Conservation (phyloP, 2,797 vertebrate genomes). For the Pterois miles region DNA sequence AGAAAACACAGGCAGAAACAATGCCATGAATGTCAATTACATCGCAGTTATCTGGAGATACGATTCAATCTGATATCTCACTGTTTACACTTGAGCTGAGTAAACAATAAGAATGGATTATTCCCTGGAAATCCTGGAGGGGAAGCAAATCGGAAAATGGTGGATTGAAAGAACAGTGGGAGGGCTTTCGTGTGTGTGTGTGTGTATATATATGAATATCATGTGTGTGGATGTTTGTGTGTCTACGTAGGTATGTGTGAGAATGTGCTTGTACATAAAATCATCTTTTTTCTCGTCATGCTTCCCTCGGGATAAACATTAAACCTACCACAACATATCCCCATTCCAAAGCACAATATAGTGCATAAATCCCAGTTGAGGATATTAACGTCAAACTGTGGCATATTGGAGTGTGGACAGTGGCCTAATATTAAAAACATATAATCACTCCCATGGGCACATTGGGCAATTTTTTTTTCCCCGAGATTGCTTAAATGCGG, state of each 20-base stretch:
- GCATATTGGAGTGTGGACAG: slow-evolving; percentile 27
- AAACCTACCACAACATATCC: slow-evolving; percentile 20
- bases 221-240: background rate
- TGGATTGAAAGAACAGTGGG: slow-evolving; percentile 32
- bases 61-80: slow-evolving; percentile 66
- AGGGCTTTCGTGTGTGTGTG: background rate
- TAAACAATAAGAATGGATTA: slow-evolving; percentile 64
- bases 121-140: slow-evolving; percentile 41
- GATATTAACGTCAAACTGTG: slow-evolving; percentile 44
- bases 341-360: slow-evolving; percentile 11
- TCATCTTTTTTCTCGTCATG: background rate
- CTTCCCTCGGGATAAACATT: slow-evolving; percentile 33
- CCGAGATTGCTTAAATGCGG: slow-evolving; percentile 32
- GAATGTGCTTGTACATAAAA: slow-evolving; percentile 12
- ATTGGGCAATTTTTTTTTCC: slow-evolving; percentile 1
- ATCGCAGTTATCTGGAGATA: slow-evolving; percentile 56
- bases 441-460: slow-evolving; percentile 48
- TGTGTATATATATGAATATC: background rate
- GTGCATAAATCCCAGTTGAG: slow-evolving; percentile 48
- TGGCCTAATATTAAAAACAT: slow-evolving; percentile 49
- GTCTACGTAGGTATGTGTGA: background rate
- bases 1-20: slow-evolving; percentile 41
- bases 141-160: slow-evolving; percentile 37
- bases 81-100: slow-evolving; percentile 66
- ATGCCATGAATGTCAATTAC: slow-evolving; percentile 68